Evolutionary conservation across 2,113 vertebrate species (phyloP), one percentile per base, ranked within the genome.

Genomic region (Steatornis caripensis): DNA sequence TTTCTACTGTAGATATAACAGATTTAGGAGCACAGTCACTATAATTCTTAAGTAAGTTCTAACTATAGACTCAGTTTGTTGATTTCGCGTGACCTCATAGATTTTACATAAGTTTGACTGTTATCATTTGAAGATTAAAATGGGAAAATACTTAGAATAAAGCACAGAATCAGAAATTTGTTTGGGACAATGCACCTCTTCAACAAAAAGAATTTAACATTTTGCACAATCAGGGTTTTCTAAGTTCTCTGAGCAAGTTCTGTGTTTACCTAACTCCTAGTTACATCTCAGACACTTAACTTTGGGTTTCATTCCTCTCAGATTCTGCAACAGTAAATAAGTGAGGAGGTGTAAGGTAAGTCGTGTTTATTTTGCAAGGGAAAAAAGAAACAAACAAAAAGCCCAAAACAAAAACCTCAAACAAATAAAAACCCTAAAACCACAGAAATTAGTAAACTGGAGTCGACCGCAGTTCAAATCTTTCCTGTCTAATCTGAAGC

Each of bases 11-110:
- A 89, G 51, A 61, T 83, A 62, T 80, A 80, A 77, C 37, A 83
- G 48, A 86, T 61, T 95, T 80, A 76, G 22, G 12, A 85, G 17
- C 4, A 54, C 2, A 74, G 15, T 26, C 23, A 48, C 41, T 53
- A 49, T 55, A 86, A 92, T 84, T 85, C 75, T 90, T 65, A 64
- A 74, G 49, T 57, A 90, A 95, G 95, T 95, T 94, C 71, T 94
- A 90, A 69, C 45, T 46, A 58, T 5, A 48, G 53, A 37, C 14
- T 54, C 34, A 37, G 15, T 75, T 74, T 93, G 48, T 95, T 93
- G 79, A 88, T 85, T 93, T 90, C 92, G 34, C 66, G 69, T 76
- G 32, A 58, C 48, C 90, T 93, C n/a, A 46, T 30, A 75, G 49
- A 81, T 36, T 87, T 13, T 55, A 87, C n/a, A 15, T 61, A 80